phyloP scores from a whole-genome alignment of 1,140 invertebrate genomes.

The Drosophila gunungcola region DNA sequence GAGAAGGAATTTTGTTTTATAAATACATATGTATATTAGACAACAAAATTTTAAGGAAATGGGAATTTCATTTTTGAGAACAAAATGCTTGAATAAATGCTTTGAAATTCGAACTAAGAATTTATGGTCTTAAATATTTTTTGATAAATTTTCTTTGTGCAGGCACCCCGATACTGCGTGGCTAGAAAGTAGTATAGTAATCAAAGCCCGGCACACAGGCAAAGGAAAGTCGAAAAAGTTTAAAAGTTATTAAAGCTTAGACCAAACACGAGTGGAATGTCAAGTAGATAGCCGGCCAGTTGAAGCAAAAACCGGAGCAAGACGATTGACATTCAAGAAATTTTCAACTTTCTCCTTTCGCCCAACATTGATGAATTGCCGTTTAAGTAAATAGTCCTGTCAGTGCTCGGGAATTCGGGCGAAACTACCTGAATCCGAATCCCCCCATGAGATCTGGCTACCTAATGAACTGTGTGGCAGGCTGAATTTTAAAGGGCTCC shows the following conservation, averaged over 20 bases:
- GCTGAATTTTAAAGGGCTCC: slow-evolving; percentile 27
- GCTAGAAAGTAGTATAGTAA: slow-evolving; percentile 69
- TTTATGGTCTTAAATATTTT: no score
- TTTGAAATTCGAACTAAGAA: no score
- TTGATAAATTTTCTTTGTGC: no score
- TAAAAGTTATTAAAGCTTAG: slow-evolving; percentile 81
- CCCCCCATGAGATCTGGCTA: no score
- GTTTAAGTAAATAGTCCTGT: slow-evolving; percentile 10
- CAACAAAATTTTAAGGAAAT: no score
- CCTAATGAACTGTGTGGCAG: slow-evolving; percentile 30
- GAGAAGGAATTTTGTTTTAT: no score
- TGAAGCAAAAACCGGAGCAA: no score
- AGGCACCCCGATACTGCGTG: slow-evolving; percentile 2
- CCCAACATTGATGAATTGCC: slow-evolving; percentile 28
- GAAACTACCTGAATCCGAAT: not conserved
- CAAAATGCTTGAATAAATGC: no score
- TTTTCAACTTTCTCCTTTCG: slow-evolving; percentile 13
- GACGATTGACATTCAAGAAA: slow-evolving; percentile 7
- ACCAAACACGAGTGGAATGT: slow-evolving; percentile 73
- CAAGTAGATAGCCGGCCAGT: slow-evolving; percentile 38
- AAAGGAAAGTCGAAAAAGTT: slow-evolving; percentile 67
- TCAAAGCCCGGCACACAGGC: slow-evolving; percentile 71
- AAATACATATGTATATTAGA: no score
- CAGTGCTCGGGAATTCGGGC: not conserved
- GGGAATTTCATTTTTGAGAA: no score